These are phyloP conservation scores for Otocyon megalotis DNA, from an alignment of 2,113 vertebrate genomes.

Conservation along the genomic window DNA sequence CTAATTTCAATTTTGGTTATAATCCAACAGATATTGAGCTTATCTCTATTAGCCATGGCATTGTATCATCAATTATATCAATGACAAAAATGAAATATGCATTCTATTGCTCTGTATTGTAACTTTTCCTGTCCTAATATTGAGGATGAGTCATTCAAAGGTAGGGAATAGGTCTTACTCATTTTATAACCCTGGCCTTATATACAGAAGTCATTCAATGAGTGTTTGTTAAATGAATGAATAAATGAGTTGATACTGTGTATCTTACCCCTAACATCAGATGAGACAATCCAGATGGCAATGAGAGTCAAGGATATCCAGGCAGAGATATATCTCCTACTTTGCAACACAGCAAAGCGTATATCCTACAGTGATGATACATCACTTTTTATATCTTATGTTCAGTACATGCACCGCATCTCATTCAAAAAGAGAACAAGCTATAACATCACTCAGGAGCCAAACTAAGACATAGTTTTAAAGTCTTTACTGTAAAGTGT, in stretches of 20 bases:
- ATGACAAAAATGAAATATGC: background rate
- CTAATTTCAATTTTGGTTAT: background rate
- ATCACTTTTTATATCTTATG: background rate
- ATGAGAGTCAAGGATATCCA: background rate
- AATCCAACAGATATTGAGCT: background rate
- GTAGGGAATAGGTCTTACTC: background rate
- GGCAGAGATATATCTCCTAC: background rate
- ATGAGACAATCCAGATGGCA: background rate
- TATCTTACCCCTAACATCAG: background rate
- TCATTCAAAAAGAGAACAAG: background rate
- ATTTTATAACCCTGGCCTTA: background rate
- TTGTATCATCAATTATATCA: background rate
- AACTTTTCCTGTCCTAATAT: background rate
- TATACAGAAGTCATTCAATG: background rate
- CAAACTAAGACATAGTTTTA: constrained; percentile 17
- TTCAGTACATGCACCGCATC: background rate
- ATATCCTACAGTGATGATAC: background rate
- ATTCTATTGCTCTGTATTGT: no score
- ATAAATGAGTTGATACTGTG: background rate
- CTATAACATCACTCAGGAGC: background rate
- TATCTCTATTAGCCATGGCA: background rate
- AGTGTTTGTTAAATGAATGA: background rate
- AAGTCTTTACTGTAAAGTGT: background rate
- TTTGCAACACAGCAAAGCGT: background rate
- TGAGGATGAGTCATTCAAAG: background rate